Evolutionary conservation across 2,888 invertebrate genomes (phyloP).

Genomic region (Caenorhabditis sinica): DNA sequence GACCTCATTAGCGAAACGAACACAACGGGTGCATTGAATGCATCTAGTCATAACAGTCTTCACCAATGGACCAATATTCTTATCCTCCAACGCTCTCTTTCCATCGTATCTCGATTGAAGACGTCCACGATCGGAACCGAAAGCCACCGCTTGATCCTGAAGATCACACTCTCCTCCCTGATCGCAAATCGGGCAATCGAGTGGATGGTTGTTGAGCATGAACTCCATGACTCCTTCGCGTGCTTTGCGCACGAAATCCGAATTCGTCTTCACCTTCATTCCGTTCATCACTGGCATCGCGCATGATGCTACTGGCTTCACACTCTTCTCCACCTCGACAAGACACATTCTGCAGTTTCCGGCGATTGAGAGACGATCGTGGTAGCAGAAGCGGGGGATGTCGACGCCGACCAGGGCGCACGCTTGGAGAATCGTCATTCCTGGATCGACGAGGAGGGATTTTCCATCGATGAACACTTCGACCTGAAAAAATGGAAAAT

Average conservation of each 20-base stretch:
- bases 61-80: conserved; percentile 97
- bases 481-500: conserved; percentile 54
- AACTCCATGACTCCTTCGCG: conserved; percentile 95
- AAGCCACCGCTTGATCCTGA: conserved; percentile 99
- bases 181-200: conserved; percentile 99
- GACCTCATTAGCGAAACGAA: conserved; percentile 95
- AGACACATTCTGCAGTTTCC: conserved; percentile 99
- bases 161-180: conserved; percentile 89
- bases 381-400: conserved; percentile 99
- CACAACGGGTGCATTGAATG: conserved; percentile 93
- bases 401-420: conserved; percentile 96
- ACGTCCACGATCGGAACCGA: conserved; percentile 90
- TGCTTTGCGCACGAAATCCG: conserved; percentile 89
- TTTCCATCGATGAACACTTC: conserved; percentile 96
- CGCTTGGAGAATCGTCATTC: conserved; percentile 94
- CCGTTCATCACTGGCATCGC: conserved; percentile 99
- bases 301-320: conserved; percentile 98
- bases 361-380: conserved; percentile 97
- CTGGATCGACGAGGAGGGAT: conserved; percentile 94
- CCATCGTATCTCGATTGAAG: conserved; percentile 81
- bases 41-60: conserved; percentile 99
- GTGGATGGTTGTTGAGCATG: conserved; percentile 96
- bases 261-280: conserved; percentile 96
- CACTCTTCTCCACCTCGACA: conserved; percentile 98
- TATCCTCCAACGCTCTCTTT: conserved; percentile 95